Conservation (phyloP, 2,113 vertebrate species). For the Ceyx melanurus region DNA sequence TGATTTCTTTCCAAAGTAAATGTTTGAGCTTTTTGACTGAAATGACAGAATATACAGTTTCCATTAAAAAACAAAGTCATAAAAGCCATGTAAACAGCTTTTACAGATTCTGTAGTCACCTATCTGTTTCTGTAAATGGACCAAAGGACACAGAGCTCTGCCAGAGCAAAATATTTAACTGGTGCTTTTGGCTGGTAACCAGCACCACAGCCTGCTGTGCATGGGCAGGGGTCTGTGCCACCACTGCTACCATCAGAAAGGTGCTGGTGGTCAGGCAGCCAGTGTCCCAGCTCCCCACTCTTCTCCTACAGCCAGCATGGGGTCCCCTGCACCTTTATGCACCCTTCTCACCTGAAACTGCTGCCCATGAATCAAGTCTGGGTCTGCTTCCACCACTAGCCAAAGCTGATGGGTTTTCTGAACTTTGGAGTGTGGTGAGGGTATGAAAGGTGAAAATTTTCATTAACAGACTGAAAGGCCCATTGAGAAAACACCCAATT, state of each 20-base stretch:
- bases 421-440: rapidly evolving
- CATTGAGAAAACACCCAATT: not conserved
- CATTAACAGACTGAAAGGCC: not conserved
- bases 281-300: not conserved
- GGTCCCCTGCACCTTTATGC: too few species aligned
- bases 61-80: not conserved
- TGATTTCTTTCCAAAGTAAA: slow-evolving; percentile 56
- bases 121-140: not conserved
- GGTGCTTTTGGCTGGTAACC: not conserved
- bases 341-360: too few species aligned
- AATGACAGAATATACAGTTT: not conserved
- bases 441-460: rapidly evolving
- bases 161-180: not conserved
- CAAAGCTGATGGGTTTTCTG: not conserved
- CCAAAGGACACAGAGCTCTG: not conserved
- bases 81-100: slow-evolving; percentile 8
- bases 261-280: rapidly evolving
- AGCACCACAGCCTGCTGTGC: rapidly evolving
- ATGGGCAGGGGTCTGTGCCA: not conserved
- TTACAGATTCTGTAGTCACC: not conserved
- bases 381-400: rapidly evolving
- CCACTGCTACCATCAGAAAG: rapidly evolving
- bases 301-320: rapidly evolving
- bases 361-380: not conserved
- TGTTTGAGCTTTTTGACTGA: not conserved